These are phyloP conservation scores for Yponomeuta sedellus DNA, from an alignment of 2,888 invertebrate species.

Conservation along the genomic window DNA sequence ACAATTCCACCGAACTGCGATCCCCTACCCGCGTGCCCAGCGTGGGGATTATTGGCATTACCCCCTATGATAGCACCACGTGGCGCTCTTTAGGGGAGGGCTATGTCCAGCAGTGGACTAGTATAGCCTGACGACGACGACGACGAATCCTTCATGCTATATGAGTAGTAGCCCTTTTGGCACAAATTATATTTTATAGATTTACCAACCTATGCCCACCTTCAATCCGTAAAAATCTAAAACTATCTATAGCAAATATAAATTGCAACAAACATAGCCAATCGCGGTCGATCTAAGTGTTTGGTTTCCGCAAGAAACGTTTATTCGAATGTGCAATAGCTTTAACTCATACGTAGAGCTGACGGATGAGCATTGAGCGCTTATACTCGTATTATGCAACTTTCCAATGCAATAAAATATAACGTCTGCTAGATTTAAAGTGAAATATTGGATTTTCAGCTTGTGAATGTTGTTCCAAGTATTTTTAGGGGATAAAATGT, in stretches of 20 bases:
- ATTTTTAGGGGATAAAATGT: no score
- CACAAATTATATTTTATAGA: no score
- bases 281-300: not conserved
- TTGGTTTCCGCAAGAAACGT: not conserved
- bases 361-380: constrained; percentile 1
- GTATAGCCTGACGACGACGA: no score
- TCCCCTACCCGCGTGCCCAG: no score
- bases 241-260: not conserved
- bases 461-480: not conserved
- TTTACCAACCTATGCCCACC: no score
- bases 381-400: constrained; percentile 2
- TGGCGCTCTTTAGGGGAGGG: no score
- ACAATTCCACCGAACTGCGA: no score
- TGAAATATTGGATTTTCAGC: not conserved
- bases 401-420: constrained; percentile 7
- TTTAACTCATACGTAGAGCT: not conserved
- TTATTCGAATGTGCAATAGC: not conserved
- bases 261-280: not conserved
- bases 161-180: no score
- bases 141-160: no score
- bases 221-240: not conserved
- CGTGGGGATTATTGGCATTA: no score
- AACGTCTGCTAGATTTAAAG: constrained; percentile 2
- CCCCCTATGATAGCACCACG: no score
- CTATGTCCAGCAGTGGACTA: no score